phyloP scores from a whole-genome alignment of 2,888 invertebrate species.

The Pharmacophagus antenor region DNA sequence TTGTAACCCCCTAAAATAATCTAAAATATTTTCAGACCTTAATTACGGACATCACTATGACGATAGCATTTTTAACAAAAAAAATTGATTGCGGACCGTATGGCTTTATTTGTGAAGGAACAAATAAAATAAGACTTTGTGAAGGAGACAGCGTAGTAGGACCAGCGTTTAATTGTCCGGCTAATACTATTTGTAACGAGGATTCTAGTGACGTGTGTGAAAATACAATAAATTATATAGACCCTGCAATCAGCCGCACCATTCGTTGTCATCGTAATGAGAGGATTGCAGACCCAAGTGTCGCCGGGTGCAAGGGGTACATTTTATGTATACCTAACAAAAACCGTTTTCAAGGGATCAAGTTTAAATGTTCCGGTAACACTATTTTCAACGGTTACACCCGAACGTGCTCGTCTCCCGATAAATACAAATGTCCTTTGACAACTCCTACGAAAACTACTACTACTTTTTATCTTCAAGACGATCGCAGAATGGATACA shows the following conservation, averaged over 20 bases:
- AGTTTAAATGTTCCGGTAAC: constrained; percentile 68
- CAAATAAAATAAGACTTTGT: constrained; percentile 58
- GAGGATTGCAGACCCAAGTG: constrained; percentile 66
- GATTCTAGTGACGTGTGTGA: constrained; percentile 71
- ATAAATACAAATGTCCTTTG: constrained; percentile 64
- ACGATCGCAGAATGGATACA: constrained; percentile 44
- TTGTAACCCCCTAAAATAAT: not conserved
- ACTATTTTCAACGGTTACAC: constrained; percentile 69
- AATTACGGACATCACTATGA: constrained; percentile 21
- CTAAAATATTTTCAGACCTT: constrained; percentile 38
- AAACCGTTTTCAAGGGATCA: constrained; percentile 69
- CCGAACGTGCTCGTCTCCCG: constrained; percentile 63
- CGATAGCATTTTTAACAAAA: constrained; percentile 40
- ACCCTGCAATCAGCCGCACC: constrained; percentile 53
- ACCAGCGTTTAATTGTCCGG: constrained; percentile 64
- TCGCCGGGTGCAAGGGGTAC: constrained; percentile 71
- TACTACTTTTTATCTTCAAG: constrained; percentile 44
- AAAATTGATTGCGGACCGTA: constrained; percentile 62
- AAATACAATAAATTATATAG: constrained; percentile 58
- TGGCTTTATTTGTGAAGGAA: constrained; percentile 65
- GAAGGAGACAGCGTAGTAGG: constrained; percentile 58
- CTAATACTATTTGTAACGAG: constrained; percentile 66
- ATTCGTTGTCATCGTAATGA: constrained; percentile 63
- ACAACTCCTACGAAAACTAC: constrained; percentile 45
- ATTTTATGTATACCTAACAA: constrained; percentile 71